phyloP scores from a whole-genome alignment of 1,140 invertebrate species.

The Colletes gigas region DNA sequence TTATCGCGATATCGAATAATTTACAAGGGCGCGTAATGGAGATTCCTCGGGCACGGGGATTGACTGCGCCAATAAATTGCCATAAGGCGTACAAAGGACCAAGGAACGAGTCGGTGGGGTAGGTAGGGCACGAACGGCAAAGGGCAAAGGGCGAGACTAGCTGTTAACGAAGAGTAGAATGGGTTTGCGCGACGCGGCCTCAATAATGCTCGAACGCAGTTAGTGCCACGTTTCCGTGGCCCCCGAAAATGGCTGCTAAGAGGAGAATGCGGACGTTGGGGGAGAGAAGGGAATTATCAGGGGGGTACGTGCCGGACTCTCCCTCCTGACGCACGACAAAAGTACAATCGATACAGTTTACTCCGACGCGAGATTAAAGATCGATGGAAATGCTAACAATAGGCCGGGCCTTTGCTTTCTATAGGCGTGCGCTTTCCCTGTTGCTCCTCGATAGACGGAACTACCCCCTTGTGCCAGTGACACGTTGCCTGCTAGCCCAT shows the following conservation, averaged over 20 bases:
- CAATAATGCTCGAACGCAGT: constrained; percentile 40
- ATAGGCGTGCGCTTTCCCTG: constrained; percentile 47
- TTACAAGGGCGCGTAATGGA: constrained; percentile 59
- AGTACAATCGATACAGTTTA: constrained; percentile 67
- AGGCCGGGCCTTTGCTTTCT: constrained; percentile 31
- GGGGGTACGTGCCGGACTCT: background rate
- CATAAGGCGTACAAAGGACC: constrained; percentile 56
- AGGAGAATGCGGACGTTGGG: background rate
- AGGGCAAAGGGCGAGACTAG: background rate
- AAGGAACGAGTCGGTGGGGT: background rate
- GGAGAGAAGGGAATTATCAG: background rate
- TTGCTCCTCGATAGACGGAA: constrained; percentile 19
- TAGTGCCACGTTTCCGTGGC: constrained; percentile 32
- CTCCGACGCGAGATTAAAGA: constrained; percentile 61
- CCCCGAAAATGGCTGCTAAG: constrained; percentile 31
- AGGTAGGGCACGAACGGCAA: too few relatives aligned
- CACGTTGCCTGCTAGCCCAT: constrained; percentile 24
- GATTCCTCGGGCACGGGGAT: constrained; percentile 54
- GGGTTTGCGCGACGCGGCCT: constrained; percentile 8
- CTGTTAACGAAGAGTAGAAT: constrained; percentile 42
- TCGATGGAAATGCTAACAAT: constrained; percentile 66
- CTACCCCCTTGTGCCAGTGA: constrained; percentile 24
- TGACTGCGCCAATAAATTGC: constrained; percentile 60
- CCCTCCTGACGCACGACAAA: constrained; percentile 32
- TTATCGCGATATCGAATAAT: constrained; percentile 60